Conservation (phyloP, 2,797 vertebrate species). For the Pogoniulus pusillus region DNA sequence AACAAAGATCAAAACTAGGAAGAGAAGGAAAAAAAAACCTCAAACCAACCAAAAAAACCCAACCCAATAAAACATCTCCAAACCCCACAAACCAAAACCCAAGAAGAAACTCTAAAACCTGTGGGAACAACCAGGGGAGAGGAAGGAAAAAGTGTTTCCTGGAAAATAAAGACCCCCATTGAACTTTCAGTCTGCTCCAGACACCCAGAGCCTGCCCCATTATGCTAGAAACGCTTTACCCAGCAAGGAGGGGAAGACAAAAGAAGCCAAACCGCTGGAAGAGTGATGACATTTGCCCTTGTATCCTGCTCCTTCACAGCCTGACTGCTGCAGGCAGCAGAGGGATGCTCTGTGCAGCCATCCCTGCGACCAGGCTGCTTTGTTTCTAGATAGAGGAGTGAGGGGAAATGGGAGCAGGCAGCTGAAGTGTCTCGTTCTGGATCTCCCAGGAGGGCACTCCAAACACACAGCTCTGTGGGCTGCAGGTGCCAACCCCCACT, state of each 20-base stretch:
- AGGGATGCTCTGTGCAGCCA: neutral
- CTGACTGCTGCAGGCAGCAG: neutral
- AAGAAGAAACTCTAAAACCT: conserved; percentile 10
- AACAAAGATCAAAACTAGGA: neutral
- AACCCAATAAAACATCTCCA: too few relatives aligned
- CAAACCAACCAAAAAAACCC: too few relatives aligned
- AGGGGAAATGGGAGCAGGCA: neutral
- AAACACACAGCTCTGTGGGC: accelerated
- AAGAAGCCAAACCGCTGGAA: neutral
- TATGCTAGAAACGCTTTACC: conserved; percentile 13
- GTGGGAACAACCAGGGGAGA: conserved; percentile 24
- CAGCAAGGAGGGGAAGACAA: neutral
- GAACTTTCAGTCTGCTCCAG: conserved; percentile 46
- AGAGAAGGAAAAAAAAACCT: neutral
- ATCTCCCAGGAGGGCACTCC: neutral
- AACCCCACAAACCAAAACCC: neutral
- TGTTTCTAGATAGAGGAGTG: neutral
- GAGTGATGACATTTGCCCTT: neutral
- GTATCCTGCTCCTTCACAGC: neutral
- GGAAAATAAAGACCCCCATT: conserved; percentile 55
- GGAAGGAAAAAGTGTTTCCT: conserved; percentile 68
- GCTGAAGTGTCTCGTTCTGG: neutral
- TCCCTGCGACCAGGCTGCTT: neutral
- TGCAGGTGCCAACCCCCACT: neutral
- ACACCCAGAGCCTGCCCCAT: neutral